These are phyloP conservation scores for Antechinus flavipes DNA, from an alignment of 2,113 vertebrate genomes.

Conservation along the genomic window DNA sequence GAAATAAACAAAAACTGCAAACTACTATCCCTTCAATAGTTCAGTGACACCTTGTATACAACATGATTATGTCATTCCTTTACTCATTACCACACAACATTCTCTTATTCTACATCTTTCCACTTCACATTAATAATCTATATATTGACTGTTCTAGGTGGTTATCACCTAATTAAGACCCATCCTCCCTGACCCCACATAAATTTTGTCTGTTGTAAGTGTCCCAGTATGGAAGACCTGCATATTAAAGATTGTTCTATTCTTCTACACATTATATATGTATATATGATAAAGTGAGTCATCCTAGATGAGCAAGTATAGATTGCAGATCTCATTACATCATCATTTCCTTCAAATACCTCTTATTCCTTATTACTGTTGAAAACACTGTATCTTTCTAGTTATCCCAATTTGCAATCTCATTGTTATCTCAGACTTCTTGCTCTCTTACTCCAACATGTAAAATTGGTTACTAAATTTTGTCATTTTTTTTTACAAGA, in stretches of 20 bases:
- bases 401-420: background rate
- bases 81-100: background rate
- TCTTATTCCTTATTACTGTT: background rate
- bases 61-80: background rate
- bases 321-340: background rate
- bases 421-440: background rate
- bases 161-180: background rate
- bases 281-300: background rate
- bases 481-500: background rate
- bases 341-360: background rate
- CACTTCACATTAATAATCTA: background rate
- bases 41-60: background rate
- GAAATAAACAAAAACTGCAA: background rate
- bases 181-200: background rate
- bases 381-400: background rate
- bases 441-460: background rate
- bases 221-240: background rate
- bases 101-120: background rate
- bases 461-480: background rate
- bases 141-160: background rate
- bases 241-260: background rate
- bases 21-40: background rate
- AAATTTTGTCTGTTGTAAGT: background rate
- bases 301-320: background rate
- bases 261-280: background rate